Evolutionary conservation across 2,888 invertebrate species (phyloP), one percentile per base, ranked within the genome.

Genomic region (Chrysopilus asiliformis): DNA sequence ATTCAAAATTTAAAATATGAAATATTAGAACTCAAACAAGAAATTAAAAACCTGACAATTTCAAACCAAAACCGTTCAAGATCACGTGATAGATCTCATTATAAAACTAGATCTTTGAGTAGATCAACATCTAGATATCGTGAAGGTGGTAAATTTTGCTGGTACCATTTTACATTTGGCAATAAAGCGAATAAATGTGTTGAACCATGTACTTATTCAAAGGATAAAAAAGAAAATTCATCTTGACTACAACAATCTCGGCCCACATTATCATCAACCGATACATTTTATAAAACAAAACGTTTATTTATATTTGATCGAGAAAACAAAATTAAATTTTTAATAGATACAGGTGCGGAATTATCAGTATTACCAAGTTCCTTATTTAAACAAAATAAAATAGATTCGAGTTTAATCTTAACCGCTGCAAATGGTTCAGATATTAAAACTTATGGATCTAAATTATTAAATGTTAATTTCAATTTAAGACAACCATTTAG

Each of bases 371-470:
- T 27, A 13, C 28, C 24, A 13, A 8, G 12, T 27, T 8, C 28
- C 28, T n/a, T 13, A n/a, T 7, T 27, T 8, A n/a, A n/a, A 14
- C 28, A 27, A 7, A n/a, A n/a, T 7, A 8, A 27, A 27, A 27
- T 13, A 2, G 14, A 27, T n/a, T 27, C 28, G 28, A 14, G 14
- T 14, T 27, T 13, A 7, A 14, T 27, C 7, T 32, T 32, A 17
- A 13, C 31, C 9, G 13, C 31, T 8, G 31, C 31, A 9, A 31
- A 31, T 31, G 31, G 31, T n/a, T 8, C 31, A 14, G 9, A 4
- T 10, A 32, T 32, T 12, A 32, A 17, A 19, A 32, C 32, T 9
- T 32, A n/a, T n/a, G n/a, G n/a, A n/a, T n/a, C n/a, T n/a, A n/a
- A n/a, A n/a, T n/a, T n/a, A n/a, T n/a, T n/a, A n/a, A n/a, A n/a